Evolutionary conservation across 2,113 vertebrate species (phyloP), one percentile per base, ranked within the genome.

Genomic region (Bettongia penicillata): DNA sequence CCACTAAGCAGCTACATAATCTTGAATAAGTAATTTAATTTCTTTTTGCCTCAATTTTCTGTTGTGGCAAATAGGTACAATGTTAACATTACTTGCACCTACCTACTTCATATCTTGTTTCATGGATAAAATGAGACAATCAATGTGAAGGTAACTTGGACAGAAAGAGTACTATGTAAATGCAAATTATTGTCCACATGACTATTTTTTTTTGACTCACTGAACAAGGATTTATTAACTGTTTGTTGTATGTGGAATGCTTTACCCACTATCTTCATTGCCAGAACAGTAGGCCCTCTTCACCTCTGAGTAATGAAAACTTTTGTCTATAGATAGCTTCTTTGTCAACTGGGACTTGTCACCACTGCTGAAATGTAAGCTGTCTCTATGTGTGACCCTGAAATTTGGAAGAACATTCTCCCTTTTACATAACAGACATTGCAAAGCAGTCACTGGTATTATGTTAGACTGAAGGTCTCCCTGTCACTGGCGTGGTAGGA

Each of bases 321-420:
- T n/a, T 93, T 91, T 92, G 89, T 90, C 89, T 52, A 90, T 96
- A 84, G 94, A 43, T 84, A 84, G 53, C 90, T 95, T 95, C 52
- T n/a, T 94, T 89, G 51, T 96, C 90, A 52, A 95, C 68, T 84
- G 52, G 95, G 93, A 94, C 19, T 0, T 94, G 93, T 94, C 97
- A 96, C 90, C 92, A 53, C 55, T 37, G 91, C 53, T 96, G 95
- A 98, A 98, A 97, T 1, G 93, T 90, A 92, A 98, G 93, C 50
- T 51, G 12, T 50, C 14, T 84, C 92, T 90, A 89, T 1, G 57
- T 25, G 49, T 90, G 94, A 94, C 94, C 94, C 68, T 91, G 68
- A 93, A 97, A 92, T 2, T 92, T 93, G 93, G 53, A 96, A 4
- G 91, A 97, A 96, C 93, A 93, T 16, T 93, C 12, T 91, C 61